Base-by-base conservation (phyloP, 2,888 invertebrate species). In the Onthophagus sagittarius region DNA sequence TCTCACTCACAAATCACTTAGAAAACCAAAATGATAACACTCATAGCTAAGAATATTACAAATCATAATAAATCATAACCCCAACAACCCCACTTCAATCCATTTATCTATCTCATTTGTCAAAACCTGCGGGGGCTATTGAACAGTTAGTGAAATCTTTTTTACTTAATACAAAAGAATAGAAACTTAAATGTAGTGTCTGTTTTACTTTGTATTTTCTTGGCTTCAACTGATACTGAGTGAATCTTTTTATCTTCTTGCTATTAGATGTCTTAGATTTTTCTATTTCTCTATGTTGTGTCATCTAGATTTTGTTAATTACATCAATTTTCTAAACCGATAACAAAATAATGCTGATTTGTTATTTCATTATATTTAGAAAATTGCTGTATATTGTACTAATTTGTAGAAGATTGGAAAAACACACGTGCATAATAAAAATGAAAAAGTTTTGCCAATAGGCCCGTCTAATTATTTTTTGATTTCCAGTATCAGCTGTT, bases 401-500 rank as follows among this genome's bases (percentile, higher is more conserved):
- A 67, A 32, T 67, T 67, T 67, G 32, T 67, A 67, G 67, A 67
- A 13, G 11, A 62, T 62, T 14, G 15, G 62, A 70, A 62, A 62
- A 70, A 70, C 13, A 70, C 15, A 62, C 14, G 23, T 62, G 23
- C 23, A 23, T 23, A 23, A 23, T 23, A 23, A 23, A 63, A 31
- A 63, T 31, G 11, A 63, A 71, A 31, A 70, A 32, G n/a, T 23
- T 33, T 31, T 53, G 69, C 70, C 79, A 79, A 79, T 80, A 81
- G 80, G 80, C 81, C 77, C 79, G 82, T 81, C 79, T 83, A 83
- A 83, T 80, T 81, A 79, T 82, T 81, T 83, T 83, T 81, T 83
- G 80, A 82, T 85, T 86, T 86, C 83, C 85, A 86, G 86, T 86
- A 85, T 82, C 85, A 85, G 80, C 83, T 86, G 79, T 86, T 86